A percentile compares a stretch with the other conserved stretches of the same genome.
These are phyloP conservation scores for Mormyrus hasselquistii DNA, from an alignment of 2,797 vertebrate genomes.

Conservation along the genomic window DNA sequence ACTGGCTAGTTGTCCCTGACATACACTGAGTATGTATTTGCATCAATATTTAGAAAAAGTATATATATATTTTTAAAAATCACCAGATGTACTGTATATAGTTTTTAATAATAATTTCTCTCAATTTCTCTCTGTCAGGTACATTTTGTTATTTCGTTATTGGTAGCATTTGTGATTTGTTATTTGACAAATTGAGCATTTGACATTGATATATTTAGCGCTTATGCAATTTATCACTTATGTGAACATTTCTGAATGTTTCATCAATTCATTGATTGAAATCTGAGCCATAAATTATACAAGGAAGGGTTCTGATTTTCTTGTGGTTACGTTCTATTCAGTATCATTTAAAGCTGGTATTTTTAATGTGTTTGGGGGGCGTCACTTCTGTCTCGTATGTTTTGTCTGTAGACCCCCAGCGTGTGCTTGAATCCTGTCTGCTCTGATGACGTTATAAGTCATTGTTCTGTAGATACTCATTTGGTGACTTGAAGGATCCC, in stretches of 20 bases:
- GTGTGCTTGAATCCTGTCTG: not conserved
- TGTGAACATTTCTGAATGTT: not conserved
- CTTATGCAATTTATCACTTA: not conserved
- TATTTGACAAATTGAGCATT: not conserved
- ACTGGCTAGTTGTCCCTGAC: not conserved
- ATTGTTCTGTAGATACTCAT: not conserved
- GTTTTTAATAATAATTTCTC: not conserved
- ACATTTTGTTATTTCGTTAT: not conserved
- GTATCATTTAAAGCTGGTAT: not conserved
- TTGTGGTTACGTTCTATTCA: not conserved
- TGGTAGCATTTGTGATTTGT: not conserved
- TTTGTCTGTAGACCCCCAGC: not conserved
- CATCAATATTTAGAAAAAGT: not conserved
- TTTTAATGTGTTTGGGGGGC: not conserved
- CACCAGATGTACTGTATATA: not conserved
- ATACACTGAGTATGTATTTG: not conserved
- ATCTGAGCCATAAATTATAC: not conserved
- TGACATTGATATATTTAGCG: not conserved
- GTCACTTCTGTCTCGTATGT: not conserved
- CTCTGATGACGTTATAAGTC: not conserved
- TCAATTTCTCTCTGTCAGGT: not conserved
- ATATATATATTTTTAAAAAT: not conserved
- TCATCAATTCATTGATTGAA: not conserved
- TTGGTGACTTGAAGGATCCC: constrained; percentile 23
- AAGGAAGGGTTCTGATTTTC: not conserved